Evolutionary conservation across 2,797 vertebrate species (phyloP), one percentile per base, ranked within the genome.

Genomic region (Lepilemur septentrionalis): DNA sequence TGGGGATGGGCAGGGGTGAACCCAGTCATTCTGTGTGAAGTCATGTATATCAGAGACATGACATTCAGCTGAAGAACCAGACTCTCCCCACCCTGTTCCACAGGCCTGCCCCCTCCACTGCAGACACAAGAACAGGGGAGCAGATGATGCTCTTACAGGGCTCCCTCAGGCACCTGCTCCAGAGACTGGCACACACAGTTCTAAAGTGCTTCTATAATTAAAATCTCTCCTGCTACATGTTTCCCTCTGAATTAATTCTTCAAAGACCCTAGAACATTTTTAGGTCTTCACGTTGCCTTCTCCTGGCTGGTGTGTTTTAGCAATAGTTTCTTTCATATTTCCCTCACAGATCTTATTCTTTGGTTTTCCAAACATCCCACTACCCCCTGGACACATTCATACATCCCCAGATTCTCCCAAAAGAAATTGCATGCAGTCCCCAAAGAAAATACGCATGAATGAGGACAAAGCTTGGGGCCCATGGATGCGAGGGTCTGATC

Each of bases 221-320:
- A 78, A 78, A 35, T 41, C 73, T 76, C 30, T 80, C 55, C 55
- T 59, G 38, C 87, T 85, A 11, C 25, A 18, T 30, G 61, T 81
- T 83, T 85, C 65, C 69, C 80, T 93, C 70, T 65, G 81, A 67
- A 82, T 91, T 83, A 82, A 81, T 59, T 73, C 89, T 89, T 86
- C 43, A 63, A 57, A 95, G 38, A 83, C n/a, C 76, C 48, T 35
- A 20, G 59, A 52, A 70, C 84, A 30, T 38, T 63, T 76, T 55
- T 22, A 41, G 57, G 25, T 70, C 75, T 93, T 41, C 32, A 15
- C 10, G 20, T 38, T 81, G 65, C 88, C 83, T 94, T 95, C 84
- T 96, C 63, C 4, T 30, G 69, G 78, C 89, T 81, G 59, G 63
- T 69, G 50, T 50, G 3, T 91, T 55, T 72, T 25, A 57, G 25